These are phyloP conservation scores for Falco punctatus DNA, from an alignment of 2,113 vertebrate genomes.

Conservation along the genomic window DNA sequence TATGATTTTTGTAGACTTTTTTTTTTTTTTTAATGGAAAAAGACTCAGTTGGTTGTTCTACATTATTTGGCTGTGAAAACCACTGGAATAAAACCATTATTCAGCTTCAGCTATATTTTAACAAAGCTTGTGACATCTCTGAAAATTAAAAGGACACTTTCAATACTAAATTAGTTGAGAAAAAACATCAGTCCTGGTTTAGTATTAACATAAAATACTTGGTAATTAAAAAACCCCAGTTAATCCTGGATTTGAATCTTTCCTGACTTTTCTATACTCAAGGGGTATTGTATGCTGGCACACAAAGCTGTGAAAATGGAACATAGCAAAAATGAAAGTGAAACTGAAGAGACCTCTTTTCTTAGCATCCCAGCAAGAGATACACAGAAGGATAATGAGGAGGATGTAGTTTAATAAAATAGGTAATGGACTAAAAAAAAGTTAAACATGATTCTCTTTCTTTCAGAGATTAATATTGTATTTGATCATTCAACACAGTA, in stretches of 20 bases:
- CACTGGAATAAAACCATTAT: not conserved
- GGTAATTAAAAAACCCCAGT: not conserved
- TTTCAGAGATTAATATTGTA: not conserved
- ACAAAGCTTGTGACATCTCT: not conserved
- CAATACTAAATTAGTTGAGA: not conserved
- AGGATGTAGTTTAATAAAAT: not conserved
- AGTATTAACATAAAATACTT: not conserved
- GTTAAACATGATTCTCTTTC: not conserved
- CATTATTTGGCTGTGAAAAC: not conserved
- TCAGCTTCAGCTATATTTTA: not conserved
- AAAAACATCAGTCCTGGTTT: not conserved
- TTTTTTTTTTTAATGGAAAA: not conserved
- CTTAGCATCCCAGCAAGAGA: not conserved
- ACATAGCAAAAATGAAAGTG: constrained; percentile 10
- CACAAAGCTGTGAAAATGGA: not conserved
- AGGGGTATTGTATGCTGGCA: not conserved
- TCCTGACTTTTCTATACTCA: not conserved
- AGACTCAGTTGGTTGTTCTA: not conserved
- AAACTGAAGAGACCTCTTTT: not conserved
- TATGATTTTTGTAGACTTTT: not conserved
- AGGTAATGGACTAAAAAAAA: not conserved
- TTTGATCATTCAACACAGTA: not conserved
- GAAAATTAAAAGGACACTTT: not conserved
- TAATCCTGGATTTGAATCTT: not conserved
- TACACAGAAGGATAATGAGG: not conserved